Base-by-base conservation (phyloP, 2,113 vertebrate genomes). In the Anas platyrhynchos region DNA sequence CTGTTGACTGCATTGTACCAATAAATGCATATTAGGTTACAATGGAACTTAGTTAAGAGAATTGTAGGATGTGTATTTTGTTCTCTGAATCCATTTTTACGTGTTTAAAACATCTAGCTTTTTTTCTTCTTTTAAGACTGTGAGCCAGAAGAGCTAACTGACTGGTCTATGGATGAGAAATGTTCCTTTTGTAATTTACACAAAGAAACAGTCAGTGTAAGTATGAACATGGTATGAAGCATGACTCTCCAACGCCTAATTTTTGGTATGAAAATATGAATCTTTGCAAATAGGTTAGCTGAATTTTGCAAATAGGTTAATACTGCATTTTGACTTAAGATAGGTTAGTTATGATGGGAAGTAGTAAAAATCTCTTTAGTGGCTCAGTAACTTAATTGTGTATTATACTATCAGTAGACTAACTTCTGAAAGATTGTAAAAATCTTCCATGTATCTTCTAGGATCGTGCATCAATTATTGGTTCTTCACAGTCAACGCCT, bases 161-260 rank as follows among this genome's bases (percentile, higher is more conserved):
- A 99, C 98, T 99, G 99, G 99, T 99, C 98, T 94, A 98, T 99
- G 97, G 99, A 99, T 97, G 98, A 98, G 97, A 99, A 98, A 97
- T 99, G 98, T 98, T 99, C 99, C 92, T 99, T 99, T 98, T 99
- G 99, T 98, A 99, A 98, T 95, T 98, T 99, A 97, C 98, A 99
- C 92, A 98, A 99, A 97, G 99, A 99, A 97, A 98, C 99, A 98
- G 98, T 98, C 95, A 98, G 97, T 98, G 99, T 99, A 99, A 99
- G 99, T 98, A 96, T 97, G 88, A 96, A 81, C 77, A 15, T 91
- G 79, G 29, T 95, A 59, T 73, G 54, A 76, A 91, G 44, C 50
- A 89, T 84, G 82, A 66, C 13, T 89, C 13, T 9, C 26, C 44
- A 86, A 26, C 26, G 44, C 32, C 46, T 22, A 11, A 5, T 56